These are phyloP conservation scores for Beroe ovata DNA, from an alignment of 37 sponge, comb jelly and placozoan species.

Conservation along the genomic window DNA sequence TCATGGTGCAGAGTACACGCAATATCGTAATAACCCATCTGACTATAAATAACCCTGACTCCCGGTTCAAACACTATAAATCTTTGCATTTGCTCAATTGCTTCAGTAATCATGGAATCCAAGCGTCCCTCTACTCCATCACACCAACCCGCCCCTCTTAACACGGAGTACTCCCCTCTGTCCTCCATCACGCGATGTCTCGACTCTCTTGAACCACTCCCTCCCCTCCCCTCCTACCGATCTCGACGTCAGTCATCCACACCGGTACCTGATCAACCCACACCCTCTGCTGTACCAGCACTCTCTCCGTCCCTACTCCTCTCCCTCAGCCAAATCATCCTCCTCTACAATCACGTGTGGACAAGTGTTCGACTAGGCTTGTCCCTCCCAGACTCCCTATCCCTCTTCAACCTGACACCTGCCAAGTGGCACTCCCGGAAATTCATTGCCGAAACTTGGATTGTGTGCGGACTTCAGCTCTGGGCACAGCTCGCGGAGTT, in stretches of 20 bases:
- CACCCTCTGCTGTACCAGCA: neutral
- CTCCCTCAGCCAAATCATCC: neutral
- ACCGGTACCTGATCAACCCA: neutral
- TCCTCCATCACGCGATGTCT: neutral
- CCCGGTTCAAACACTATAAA: too few species aligned
- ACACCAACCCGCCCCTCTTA: neutral
- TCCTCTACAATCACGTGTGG: neutral
- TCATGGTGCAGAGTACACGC: too few species aligned
- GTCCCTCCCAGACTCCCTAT: neutral
- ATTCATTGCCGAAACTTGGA: neutral
- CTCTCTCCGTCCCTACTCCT: neutral
- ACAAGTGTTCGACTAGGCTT: neutral
- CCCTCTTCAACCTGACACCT: neutral
- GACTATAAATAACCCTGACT: too few species aligned
- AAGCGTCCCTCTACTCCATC: neutral
- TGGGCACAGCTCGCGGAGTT: neutral
- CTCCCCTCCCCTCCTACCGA: neutral
- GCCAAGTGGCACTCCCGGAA: neutral
- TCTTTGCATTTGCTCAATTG: too few species aligned
- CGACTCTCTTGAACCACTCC: neutral
- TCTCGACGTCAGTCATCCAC: neutral
- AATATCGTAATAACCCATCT: too few species aligned
- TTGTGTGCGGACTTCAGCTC: neutral
- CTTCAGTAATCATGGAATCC: too few species aligned
- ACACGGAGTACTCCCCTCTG: neutral